These are phyloP conservation scores for Dasypolia templi DNA, from an alignment of 2,888 invertebrate genomes.

Conservation along the genomic window DNA sequence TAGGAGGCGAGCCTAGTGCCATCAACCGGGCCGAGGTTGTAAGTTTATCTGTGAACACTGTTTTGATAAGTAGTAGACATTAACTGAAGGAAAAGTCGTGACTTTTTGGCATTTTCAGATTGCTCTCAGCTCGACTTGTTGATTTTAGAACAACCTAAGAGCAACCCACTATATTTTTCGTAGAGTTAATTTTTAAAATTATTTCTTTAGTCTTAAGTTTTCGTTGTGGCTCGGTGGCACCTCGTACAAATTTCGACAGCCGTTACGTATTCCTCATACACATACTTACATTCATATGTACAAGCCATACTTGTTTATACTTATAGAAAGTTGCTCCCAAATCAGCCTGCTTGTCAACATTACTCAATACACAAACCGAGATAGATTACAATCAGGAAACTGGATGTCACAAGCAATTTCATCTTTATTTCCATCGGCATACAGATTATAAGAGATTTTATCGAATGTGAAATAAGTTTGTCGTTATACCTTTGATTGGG, in stretches of 20 bases:
- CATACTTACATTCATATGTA: slow-evolving; percentile 74
- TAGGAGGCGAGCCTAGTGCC: no score
- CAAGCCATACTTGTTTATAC: slow-evolving; percentile 80
- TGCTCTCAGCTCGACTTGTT: no score
- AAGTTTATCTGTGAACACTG: no score
- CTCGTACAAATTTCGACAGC: slow-evolving; percentile 77
- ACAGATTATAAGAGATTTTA: slow-evolving; percentile 39
- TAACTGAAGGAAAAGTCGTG: no score
- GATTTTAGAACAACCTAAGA: no score
- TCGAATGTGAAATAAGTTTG: slow-evolving; percentile 35
- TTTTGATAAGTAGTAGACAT: no score
- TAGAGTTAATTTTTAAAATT: no score
- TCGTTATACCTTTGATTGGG: slow-evolving; percentile 65
- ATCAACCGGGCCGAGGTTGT: no score
- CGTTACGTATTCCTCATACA: slow-evolving; percentile 72
- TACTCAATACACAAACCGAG: slow-evolving; percentile 77
- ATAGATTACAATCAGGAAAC: slow-evolving; percentile 61
- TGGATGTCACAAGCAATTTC: slow-evolving; percentile 53
- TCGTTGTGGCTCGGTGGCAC: slow-evolving; percentile 48
- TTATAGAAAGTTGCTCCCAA: slow-evolving; percentile 88
- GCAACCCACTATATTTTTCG: no score
- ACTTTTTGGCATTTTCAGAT: no score
- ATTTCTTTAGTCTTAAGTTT: slow-evolving; percentile 53
- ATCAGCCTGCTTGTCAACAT: slow-evolving; percentile 83
- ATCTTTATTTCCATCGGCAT: slow-evolving; percentile 46